Percentiles rank a stretch among this genome's conserved stretches.
Evolutionary conservation across 2,888 invertebrate genomes (phyloP).

Genomic region (Tipula unca): DNA sequence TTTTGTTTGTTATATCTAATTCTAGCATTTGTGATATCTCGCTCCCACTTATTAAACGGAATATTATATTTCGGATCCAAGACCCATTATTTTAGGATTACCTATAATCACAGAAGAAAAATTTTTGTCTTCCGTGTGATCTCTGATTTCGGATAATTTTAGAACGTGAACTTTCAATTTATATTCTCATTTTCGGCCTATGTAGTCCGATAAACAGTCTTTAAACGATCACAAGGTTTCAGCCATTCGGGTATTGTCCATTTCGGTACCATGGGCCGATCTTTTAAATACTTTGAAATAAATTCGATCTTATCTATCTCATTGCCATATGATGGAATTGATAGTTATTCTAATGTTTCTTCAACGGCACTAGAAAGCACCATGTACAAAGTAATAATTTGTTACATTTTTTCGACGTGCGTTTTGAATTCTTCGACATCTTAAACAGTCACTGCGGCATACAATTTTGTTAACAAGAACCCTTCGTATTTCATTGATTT

Average conservation of each 20-base stretch:
- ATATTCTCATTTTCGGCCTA: slow-evolving; percentile 57
- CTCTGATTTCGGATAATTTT: slow-evolving; percentile 42
- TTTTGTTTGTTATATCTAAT: no score
- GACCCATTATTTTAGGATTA: slow-evolving; percentile 53
- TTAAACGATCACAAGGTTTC: slow-evolving; percentile 44
- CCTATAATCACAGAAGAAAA: slow-evolving; percentile 55
- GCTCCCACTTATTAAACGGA: slow-evolving; percentile 55
- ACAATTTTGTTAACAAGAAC: slow-evolving; percentile 51
- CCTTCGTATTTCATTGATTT: slow-evolving; percentile 55
- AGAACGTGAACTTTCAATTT: slow-evolving; percentile 55
- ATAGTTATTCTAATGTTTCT: slow-evolving; percentile 26
- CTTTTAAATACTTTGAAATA: slow-evolving; percentile 53
- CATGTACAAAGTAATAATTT: slow-evolving; percentile 54
- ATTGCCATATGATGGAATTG: slow-evolving; percentile 44
- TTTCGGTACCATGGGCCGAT: slow-evolving; percentile 33
- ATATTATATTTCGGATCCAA: slow-evolving; percentile 46
- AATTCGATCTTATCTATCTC: slow-evolving; percentile 35
- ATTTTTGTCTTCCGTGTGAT: slow-evolving; percentile 46
- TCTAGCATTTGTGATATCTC: no score
- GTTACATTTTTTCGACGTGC: slow-evolving; percentile 44
- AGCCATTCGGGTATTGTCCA: slow-evolving; percentile 44
- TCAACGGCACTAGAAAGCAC: slow-evolving; percentile 53
- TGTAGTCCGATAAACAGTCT: slow-evolving; percentile 53
- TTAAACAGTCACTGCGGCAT: not conserved
- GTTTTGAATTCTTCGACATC: slow-evolving; percentile 30